Conservation (phyloP, 2,113 vertebrate species). For the Myocastor coypus region DNA sequence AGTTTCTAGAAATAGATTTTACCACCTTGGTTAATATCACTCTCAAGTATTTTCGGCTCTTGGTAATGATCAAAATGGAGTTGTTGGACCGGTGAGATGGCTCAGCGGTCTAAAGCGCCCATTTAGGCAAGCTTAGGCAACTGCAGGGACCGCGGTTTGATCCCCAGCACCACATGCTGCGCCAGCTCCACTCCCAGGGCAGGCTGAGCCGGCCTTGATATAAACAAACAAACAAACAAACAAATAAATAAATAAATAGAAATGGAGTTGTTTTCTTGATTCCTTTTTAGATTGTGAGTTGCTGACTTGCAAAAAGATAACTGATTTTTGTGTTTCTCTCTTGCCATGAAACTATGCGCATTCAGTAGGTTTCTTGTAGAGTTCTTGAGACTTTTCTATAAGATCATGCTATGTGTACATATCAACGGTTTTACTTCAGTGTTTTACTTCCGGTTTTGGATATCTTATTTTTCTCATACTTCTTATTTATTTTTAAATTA, state of each 20-base stretch:
- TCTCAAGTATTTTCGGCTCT: not conserved
- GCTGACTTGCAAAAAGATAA: not conserved
- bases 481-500: not conserved
- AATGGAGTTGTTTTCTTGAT: not conserved
- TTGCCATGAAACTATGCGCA: not conserved
- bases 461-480: not conserved
- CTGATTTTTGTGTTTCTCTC: not conserved
- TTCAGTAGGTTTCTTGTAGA: not conserved
- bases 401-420: not conserved
- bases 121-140: too few species aligned
- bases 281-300: not conserved
- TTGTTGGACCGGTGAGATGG: too few species aligned
- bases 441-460: not conserved
- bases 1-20: not conserved
- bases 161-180: too few species aligned
- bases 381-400: not conserved
- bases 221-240: too few species aligned
- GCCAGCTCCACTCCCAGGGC: too few species aligned
- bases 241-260: not conserved
- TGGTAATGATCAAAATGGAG: not conserved
- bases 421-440: not conserved
- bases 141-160: too few species aligned
- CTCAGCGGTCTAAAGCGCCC: too few species aligned
- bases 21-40: constrained; percentile 3
- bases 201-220: too few species aligned